Base-by-base conservation (phyloP, 2,888 invertebrate species). In the Melanchra persicariae region DNA sequence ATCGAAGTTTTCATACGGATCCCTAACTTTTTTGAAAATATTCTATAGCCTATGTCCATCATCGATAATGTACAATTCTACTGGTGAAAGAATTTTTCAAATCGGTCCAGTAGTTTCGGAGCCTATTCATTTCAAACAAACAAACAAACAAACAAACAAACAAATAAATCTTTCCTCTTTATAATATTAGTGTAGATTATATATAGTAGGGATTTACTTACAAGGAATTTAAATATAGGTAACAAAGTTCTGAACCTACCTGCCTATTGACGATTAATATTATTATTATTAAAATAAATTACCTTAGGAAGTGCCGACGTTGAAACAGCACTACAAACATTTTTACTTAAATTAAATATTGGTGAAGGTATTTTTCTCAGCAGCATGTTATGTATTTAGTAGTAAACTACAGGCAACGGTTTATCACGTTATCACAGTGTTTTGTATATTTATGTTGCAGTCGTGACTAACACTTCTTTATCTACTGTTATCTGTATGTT, bases 261-360 rank as follows among this genome's bases (percentile, higher is more conserved):
- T 30, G n/a, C 8, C 4, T 37, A 8, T 9, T 17, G 24, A 10
- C 10, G 10, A 5, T 17, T n/a, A 22, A 12, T 17, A 47, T 54
- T 58, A 8, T 19, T 58, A 15, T 1, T 40, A 26, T 26, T 5
- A 9, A 49, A 26, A n/a, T 30, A 40, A 47, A 15, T 77, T 84
- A 91, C 90, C 87, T 89, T 90, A 30, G 84, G 85, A 65, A 72
- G 60, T 57, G 81, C 72, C 60, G 85, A 45, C 63, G 88, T 87
- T n/a, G 91, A 90, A 62, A 88, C 74, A 40, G 77, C 79, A 67
- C 75, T 69, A 69, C 37, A 74, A 69, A 79, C 34, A 70, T 84
- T 85, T 78, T 76, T 83, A 68, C 79, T 70, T 47, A 80, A 1
- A 51, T 66, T 78, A 51, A 57, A 4, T 63, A 85, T 9, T 24